These are phyloP conservation scores for Xestia sexstrigata DNA, from an alignment of 2,888 invertebrate genomes.

Conservation along the genomic window DNA sequence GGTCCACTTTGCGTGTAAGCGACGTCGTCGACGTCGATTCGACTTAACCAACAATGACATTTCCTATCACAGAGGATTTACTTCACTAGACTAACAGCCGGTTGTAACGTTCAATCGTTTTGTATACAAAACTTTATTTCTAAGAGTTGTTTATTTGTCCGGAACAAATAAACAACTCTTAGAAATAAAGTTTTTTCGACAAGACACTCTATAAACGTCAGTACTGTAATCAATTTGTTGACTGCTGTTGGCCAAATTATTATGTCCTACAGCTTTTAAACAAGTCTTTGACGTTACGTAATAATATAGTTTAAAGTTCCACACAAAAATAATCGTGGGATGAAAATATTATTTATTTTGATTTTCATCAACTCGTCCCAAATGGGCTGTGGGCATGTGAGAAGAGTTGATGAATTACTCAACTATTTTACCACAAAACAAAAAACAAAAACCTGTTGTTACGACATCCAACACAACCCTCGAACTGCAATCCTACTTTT, in stretches of 20 bases:
- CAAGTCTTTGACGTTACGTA: background rate
- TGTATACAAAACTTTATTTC: background rate
- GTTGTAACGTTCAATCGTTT: background rate
- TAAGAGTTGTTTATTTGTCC: background rate
- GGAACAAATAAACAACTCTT: background rate
- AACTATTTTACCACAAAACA: background rate
- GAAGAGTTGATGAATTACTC: no score
- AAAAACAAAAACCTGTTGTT: background rate
- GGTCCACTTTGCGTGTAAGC: constrained; percentile 27
- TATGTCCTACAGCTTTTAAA: background rate
- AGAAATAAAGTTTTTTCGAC: no score
- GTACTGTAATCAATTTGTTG: background rate
- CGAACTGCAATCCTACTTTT: background rate
- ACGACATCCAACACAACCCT: background rate
- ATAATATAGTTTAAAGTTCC: no score
- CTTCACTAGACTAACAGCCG: background rate
- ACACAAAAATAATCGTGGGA: no score
- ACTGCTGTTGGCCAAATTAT: background rate
- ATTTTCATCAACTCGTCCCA: no score
- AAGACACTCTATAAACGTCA: background rate
- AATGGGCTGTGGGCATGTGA: no score
- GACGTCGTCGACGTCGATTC: constrained; percentile 17
- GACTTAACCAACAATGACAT: constrained; percentile 16
- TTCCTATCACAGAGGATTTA: constrained; percentile 8
- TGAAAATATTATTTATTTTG: no score